Conservation (phyloP, 2,113 vertebrate genomes). For the Brienomyrus brachyistius region DNA sequence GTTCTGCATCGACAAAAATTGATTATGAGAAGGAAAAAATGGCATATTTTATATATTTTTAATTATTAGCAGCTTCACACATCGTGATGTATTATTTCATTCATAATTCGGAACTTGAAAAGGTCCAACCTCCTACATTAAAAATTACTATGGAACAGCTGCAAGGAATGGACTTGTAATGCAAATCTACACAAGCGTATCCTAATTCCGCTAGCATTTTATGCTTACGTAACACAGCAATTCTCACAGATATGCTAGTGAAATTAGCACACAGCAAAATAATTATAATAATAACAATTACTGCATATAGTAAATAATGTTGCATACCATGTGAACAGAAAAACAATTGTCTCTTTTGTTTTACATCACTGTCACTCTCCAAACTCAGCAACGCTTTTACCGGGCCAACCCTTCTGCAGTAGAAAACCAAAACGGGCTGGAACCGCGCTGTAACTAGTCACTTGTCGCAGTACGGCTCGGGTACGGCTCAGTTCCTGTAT, state of each 20-base stretch:
- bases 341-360: too few relatives aligned
- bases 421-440: too few relatives aligned
- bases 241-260: background rate
- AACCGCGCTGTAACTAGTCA: background rate
- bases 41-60: background rate
- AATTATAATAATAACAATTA: too few relatives aligned
- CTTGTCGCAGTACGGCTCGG: background rate
- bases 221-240: background rate
- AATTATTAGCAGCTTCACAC: background rate
- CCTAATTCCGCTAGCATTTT: background rate
- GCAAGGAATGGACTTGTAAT: background rate
- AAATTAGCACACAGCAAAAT: background rate
- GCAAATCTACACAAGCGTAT: background rate
- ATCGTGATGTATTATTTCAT: background rate
- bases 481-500: background rate
- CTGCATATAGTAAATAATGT: too few relatives aligned
- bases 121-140: background rate
- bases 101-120: background rate
- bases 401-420: too few relatives aligned
- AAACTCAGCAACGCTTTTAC: too few relatives aligned
- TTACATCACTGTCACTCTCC: too few relatives aligned
- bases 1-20: too few relatives aligned
- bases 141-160: background rate
- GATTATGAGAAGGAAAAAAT: background rate
- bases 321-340: too few relatives aligned